Conservation (phyloP, 2,113 vertebrate genomes). For the Oryzias javanicus region DNA sequence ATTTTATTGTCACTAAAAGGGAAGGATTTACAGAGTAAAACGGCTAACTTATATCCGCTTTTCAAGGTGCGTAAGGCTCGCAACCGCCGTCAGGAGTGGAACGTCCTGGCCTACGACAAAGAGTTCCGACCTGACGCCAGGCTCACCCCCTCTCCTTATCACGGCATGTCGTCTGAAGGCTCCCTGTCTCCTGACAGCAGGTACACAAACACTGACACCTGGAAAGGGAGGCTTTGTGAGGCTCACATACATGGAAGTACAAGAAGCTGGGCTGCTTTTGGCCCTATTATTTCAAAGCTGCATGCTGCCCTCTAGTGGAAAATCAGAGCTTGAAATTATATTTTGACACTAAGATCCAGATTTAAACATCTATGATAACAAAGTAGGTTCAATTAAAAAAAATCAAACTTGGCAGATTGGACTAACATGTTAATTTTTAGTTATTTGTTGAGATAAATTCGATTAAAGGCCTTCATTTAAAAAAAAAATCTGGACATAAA, state of each 20-base stretch:
- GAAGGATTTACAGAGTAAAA: neutral
- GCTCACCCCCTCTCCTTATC: slow-evolving; percentile 90
- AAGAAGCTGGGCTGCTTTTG: neutral
- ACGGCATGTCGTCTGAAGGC: slow-evolving; percentile 90
- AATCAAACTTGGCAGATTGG: too few species aligned
- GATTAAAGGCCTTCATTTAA: too few species aligned
- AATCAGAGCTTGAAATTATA: neutral
- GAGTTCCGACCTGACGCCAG: slow-evolving; percentile 89
- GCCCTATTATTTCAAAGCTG: slow-evolving; percentile 1
- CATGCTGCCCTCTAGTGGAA: slow-evolving; percentile 65
- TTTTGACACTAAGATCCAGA: neutral
- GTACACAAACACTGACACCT: slow-evolving; percentile 49
- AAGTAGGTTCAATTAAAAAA: too few species aligned
- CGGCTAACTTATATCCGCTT: neutral
- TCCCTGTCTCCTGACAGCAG: slow-evolving; percentile 92
- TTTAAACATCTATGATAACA: too few species aligned
- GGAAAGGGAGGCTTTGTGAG: too few species aligned
- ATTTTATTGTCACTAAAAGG: too few species aligned
- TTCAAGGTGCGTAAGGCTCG: slow-evolving; percentile 83
- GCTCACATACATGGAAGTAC: too few species aligned
- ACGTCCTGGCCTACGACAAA: slow-evolving; percentile 92
- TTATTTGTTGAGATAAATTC: too few species aligned
- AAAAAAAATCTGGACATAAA: too few species aligned
- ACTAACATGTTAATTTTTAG: too few species aligned
- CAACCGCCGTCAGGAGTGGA: slow-evolving; percentile 92